Conservation (phyloP, 2,113 vertebrate genomes). For the Baryphthengus martii region DNA sequence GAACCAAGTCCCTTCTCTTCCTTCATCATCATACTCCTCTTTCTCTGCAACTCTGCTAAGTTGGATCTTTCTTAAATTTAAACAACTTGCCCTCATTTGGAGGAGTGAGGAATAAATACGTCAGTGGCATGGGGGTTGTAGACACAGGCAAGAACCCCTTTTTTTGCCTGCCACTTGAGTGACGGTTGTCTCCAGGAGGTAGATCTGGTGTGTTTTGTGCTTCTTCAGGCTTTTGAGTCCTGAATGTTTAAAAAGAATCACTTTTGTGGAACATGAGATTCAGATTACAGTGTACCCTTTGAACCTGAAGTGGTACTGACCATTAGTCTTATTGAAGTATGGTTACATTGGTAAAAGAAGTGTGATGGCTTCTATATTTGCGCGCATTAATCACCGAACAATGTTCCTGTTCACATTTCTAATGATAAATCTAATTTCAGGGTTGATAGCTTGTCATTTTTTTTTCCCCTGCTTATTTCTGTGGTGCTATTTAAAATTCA, state of each 20-base stretch:
- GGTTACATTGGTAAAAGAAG: neutral
- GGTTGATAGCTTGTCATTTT: neutral
- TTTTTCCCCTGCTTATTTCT: neutral
- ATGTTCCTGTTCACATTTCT: neutral
- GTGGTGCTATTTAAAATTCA: neutral
- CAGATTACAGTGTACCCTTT: neutral
- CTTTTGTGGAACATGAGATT: neutral
- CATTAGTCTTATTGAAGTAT: neutral
- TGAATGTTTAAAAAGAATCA: neutral
- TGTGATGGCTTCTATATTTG: slow-evolving; percentile 18
- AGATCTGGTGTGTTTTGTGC: neutral
- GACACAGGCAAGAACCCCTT: neutral
- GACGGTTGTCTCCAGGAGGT: neutral
- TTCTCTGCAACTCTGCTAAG: neutral
- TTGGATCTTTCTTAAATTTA: neutral
- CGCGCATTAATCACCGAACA: neutral
- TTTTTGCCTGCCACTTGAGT: neutral
- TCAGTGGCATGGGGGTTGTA: fast-evolving
- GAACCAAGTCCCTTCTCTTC: neutral
- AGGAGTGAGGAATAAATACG: neutral
- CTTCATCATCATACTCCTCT: neutral
- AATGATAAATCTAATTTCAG: slow-evolving; percentile 33
- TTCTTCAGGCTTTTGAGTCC: neutral
- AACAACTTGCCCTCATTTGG: neutral
- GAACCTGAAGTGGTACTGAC: neutral